Evolutionary conservation across 2,888 invertebrate genomes (phyloP), one percentile per base, ranked within the genome.

Genomic region (Pomacea canaliculata): DNA sequence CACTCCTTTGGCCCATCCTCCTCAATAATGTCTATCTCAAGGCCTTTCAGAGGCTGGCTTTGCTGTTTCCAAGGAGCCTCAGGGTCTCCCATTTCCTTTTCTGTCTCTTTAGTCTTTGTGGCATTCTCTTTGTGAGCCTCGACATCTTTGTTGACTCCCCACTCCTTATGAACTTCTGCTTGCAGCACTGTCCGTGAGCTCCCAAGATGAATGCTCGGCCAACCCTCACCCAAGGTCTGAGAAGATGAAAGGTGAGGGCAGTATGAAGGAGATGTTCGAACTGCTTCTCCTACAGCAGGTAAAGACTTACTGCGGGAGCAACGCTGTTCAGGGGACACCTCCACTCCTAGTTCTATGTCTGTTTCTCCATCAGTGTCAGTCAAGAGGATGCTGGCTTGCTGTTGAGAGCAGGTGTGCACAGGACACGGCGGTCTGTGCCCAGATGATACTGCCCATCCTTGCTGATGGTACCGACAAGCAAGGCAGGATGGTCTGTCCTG

Each of bases 101-200:
- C n/a, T 69, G 70, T 71, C 78, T 37, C 71, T 23, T 65, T 63
- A 48, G 60, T 46, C 62, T 19, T 68, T 23, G 8, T 67, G 60
- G 16, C 62, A 23, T 62, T 66, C 59, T 19, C 74, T 73, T 62
- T 70, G 66, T 60, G 71, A 71, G n/a, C 49, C 4, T 19, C 9
- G 5, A 19, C 67, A 48, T 10, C 56, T 37, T 27, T n/a, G 69
- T 67, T 27, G 37, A 70, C 77, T 19, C 84, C 85, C 88, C 88
- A 88, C 62, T 85, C 88, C 76, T 87, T 86, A 69, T 88, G 87
- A 27, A 88, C 86, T 73, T 88, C 88, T 1, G 85, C 88, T 65
- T 86, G 84, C 68, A 86, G 83, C 19, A 88, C 83, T 63, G 88
- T 87, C 77, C 85, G 86, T 10, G 87, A 87, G 51, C 82, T 83